phyloP scores from a whole-genome alignment of 2,113 vertebrate species.

The Glaucidium brasilianum region DNA sequence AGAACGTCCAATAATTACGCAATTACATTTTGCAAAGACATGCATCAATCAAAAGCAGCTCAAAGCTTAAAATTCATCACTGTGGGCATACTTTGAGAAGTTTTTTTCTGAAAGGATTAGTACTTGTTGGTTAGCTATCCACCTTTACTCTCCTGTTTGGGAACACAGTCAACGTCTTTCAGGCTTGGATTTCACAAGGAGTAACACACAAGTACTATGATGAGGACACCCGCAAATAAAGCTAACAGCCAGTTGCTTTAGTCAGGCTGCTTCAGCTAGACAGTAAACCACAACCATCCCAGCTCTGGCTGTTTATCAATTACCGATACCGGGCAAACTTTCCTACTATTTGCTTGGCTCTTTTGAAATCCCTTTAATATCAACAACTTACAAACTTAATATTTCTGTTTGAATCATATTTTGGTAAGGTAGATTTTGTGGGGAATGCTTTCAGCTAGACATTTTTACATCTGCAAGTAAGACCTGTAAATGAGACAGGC shows the following conservation, averaged over 20 bases:
- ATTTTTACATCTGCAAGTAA: neutral
- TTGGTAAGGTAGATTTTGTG: neutral
- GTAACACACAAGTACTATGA: neutral
- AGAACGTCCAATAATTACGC: neutral
- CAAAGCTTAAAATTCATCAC: neutral
- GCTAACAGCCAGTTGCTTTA: neutral
- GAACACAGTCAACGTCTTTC: neutral
- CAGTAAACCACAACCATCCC: accelerated
- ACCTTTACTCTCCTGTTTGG: neutral
- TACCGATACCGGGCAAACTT: neutral
- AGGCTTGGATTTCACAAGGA: neutral
- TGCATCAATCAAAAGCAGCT: neutral
- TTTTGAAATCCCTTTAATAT: neutral
- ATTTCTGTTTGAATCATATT: neutral
- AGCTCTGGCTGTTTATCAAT: neutral
- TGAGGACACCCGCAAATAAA: accelerated
- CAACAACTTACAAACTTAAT: neutral
- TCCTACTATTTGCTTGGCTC: neutral
- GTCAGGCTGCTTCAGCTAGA: accelerated
- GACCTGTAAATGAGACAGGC: neutral
- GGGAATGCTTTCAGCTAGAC: neutral
- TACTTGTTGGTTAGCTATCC: neutral
- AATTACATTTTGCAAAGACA: neutral
- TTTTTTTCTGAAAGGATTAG: neutral
- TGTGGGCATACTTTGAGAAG: neutral